phyloP scores from a whole-genome alignment of 1,140 invertebrate genomes.

The Plutomurus gul region DNA sequence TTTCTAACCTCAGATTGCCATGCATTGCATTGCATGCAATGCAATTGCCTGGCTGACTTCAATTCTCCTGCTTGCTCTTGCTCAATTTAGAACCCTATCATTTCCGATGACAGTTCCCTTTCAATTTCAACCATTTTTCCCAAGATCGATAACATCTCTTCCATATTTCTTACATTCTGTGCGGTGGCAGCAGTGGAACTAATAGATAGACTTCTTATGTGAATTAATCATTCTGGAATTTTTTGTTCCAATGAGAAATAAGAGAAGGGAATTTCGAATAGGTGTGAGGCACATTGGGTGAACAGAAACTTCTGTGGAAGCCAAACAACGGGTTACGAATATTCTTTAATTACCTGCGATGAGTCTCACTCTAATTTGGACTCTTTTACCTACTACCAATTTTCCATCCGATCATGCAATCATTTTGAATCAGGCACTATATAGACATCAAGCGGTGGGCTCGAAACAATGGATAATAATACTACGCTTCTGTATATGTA shows the following conservation, averaged over 20 bases:
- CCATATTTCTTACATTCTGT: constrained; percentile 14
- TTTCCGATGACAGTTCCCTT: constrained; percentile 33
- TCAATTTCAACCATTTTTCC: constrained; percentile 28
- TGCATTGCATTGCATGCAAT: neutral
- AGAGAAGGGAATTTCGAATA: constrained; percentile 11
- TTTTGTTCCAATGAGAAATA: neutral
- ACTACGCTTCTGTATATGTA: too few relatives aligned
- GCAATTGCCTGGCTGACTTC: neutral
- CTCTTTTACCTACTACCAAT: neutral
- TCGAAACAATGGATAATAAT: too few relatives aligned
- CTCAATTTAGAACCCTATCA: constrained; percentile 17
- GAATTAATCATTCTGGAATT: constrained; percentile 7
- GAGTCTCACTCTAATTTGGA: neutral
- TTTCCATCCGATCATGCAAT: constrained; percentile 12
- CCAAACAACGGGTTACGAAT: neutral
- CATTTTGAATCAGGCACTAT: neutral
- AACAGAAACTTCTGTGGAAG: constrained; percentile 18
- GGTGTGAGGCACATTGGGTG: neutral
- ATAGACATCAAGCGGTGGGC: neutral
- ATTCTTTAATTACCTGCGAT: constrained; percentile 13
- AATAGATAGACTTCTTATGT: neutral
- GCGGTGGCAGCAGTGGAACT: too few relatives aligned
- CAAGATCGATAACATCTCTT: constrained; percentile 29
- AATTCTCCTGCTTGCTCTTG: neutral
- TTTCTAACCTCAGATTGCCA: neutral